Conservation (phyloP, 2,113 vertebrate genomes). For the Cavia aperea region DNA sequence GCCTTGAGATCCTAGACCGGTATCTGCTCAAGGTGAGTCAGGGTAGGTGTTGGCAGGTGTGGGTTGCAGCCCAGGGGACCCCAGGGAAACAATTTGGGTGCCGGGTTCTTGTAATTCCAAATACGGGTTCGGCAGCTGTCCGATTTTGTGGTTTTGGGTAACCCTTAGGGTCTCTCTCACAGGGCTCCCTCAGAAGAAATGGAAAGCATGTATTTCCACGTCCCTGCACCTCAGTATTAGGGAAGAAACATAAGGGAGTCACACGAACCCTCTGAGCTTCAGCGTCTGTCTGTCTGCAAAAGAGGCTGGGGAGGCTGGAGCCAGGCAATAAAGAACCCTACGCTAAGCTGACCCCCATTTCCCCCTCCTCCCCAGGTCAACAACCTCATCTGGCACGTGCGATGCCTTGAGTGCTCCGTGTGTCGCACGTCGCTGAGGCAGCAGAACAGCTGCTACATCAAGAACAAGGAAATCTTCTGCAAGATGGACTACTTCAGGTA, state of each 20-base stretch:
- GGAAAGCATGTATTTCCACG: not conserved
- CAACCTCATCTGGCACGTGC: conserved; percentile 92
- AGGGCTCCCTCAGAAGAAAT: not conserved
- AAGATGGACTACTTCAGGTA: conserved; percentile 97
- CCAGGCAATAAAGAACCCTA: not conserved
- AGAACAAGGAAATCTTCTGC: conserved; percentile 96
- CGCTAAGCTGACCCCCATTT: conserved; percentile 41
- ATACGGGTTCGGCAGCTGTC: not conserved
- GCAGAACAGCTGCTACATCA: conserved; percentile 95
- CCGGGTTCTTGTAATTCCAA: not conserved
- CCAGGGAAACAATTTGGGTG: not conserved
- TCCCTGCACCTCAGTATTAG: not conserved
- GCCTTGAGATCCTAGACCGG: conserved; percentile 94
- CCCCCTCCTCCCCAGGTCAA: conserved; percentile 83
- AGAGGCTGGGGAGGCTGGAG: not conserved
- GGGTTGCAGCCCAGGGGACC: not conserved
- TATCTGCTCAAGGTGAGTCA: conserved; percentile 92
- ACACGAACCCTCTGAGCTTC: not conserved
- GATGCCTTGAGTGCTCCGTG: conserved; percentile 92
- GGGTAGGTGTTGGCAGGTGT: not conserved
- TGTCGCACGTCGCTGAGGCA: conserved; percentile 90
- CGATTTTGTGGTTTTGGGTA: not conserved
- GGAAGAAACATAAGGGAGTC: conserved; percentile 22
- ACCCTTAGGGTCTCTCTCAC: not conserved
- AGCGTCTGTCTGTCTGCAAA: not conserved